Conservation (phyloP, 2,797 vertebrate genomes). For the Somateria mollissima region DNA sequence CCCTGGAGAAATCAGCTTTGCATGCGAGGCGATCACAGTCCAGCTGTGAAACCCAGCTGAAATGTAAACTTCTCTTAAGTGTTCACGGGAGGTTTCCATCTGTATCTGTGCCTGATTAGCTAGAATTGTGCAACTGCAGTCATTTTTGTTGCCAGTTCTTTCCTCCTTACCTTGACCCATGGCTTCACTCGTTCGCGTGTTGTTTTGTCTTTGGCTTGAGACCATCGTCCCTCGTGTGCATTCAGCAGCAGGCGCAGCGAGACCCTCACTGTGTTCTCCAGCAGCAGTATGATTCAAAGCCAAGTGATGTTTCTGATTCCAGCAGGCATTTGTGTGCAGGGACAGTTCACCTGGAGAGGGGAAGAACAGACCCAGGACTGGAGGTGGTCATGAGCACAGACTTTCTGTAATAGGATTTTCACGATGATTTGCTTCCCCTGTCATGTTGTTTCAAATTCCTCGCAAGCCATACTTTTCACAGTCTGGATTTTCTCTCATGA, state of each 20-base stretch:
- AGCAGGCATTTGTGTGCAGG: background rate
- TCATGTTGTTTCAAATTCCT: conserved; percentile 68
- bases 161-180: background rate
- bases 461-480: conserved; percentile 66
- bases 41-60: conserved; percentile 34
- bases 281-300: background rate
- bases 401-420: conserved; percentile 18
- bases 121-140: background rate
- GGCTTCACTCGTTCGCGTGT: fast-evolving
- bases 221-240: background rate
- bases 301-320: background rate
- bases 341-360: background rate
- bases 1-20: conserved; percentile 16
- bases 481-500: conserved; percentile 66
- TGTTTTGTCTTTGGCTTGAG: background rate
- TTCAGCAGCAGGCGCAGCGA: fast-evolving
- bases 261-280: background rate
- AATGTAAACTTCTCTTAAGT: background rate
- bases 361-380: background rate
- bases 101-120: conserved; percentile 19
- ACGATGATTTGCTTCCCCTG: conserved; percentile 26
- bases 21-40: background rate
- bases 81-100: background rate
- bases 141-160: background rate
- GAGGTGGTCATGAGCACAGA: background rate